Evolutionary conservation across 1,140 invertebrate species (phyloP).

Genomic region (Tetramorium alpestre): DNA sequence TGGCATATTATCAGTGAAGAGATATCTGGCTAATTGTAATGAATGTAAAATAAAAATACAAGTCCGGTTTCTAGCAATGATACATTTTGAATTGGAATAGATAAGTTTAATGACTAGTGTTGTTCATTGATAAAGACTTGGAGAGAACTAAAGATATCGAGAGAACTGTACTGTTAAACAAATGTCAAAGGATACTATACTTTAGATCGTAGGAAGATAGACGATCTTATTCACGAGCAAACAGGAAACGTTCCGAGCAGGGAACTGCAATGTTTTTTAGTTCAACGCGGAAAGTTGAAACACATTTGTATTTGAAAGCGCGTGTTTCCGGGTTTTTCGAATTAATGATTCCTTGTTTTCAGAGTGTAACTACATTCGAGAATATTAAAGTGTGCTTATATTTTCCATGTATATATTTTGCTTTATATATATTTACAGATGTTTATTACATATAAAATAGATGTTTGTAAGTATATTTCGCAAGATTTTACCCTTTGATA

Average conservation of each 20-base stretch:
- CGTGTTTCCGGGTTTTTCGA: background rate
- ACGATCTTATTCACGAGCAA: background rate
- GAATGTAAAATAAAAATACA: background rate
- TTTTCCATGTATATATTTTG: background rate
- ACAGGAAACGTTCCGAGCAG: background rate
- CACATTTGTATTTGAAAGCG: background rate
- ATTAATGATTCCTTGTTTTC: background rate
- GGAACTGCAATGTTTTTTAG: background rate
- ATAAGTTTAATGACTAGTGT: conserved; percentile 5
- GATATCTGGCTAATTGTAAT: background rate
- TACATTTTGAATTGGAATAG: background rate
- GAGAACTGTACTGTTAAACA: background rate
- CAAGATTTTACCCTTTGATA: background rate
- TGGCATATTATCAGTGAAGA: background rate
- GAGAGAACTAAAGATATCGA: background rate
- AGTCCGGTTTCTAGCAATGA: background rate
- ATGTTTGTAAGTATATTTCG: background rate
- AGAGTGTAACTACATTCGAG: background rate
- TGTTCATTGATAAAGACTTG: background rate
- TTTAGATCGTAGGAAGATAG: conserved; percentile 5
- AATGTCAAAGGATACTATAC: background rate
- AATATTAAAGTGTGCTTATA: background rate
- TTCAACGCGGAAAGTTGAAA: background rate
- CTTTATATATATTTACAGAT: background rate
- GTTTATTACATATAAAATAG: background rate